These are phyloP conservation scores for Sclerurus mexicanus DNA, from an alignment of 2,113 vertebrate species.

Conservation along the genomic window DNA sequence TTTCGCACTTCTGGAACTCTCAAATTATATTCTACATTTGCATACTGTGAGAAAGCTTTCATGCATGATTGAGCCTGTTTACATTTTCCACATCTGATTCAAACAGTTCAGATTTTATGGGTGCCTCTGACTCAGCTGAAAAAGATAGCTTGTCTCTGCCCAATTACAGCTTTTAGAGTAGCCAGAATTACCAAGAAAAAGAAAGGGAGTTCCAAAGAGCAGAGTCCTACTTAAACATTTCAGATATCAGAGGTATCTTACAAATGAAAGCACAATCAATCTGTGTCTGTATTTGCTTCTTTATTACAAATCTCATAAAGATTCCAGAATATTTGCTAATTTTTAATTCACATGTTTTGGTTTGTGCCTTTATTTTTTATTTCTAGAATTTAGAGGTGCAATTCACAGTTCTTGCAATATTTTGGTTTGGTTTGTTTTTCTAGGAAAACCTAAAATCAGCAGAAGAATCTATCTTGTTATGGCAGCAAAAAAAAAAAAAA, in stretches of 20 bases:
- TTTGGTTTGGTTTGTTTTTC: neutral
- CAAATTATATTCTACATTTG: conserved; percentile 62
- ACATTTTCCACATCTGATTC: conserved; percentile 40
- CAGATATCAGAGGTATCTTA: neutral
- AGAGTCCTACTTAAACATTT: neutral
- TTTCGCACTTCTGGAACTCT: conserved; percentile 51
- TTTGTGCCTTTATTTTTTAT: neutral
- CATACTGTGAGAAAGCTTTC: conserved; percentile 50
- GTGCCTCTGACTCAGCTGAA: conserved; percentile 17
- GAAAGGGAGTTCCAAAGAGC: neutral
- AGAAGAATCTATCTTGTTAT: neutral
- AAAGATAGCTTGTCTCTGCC: neutral
- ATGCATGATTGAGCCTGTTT: conserved; percentile 30
- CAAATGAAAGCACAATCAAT: neutral
- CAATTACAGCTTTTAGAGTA: conserved; percentile 20
- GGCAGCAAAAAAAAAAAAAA: neutral
- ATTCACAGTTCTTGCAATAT: neutral
- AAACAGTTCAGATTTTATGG: conserved; percentile 14
- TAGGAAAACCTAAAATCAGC: neutral
- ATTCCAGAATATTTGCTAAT: neutral
- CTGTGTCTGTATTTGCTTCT: neutral
- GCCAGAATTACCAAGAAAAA: neutral
- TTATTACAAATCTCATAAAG: neutral
- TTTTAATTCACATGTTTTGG: neutral
- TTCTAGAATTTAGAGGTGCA: neutral